Evolutionary conservation across 2,797 vertebrate species (phyloP).

Genomic region (Thamnophis elegans): DNA sequence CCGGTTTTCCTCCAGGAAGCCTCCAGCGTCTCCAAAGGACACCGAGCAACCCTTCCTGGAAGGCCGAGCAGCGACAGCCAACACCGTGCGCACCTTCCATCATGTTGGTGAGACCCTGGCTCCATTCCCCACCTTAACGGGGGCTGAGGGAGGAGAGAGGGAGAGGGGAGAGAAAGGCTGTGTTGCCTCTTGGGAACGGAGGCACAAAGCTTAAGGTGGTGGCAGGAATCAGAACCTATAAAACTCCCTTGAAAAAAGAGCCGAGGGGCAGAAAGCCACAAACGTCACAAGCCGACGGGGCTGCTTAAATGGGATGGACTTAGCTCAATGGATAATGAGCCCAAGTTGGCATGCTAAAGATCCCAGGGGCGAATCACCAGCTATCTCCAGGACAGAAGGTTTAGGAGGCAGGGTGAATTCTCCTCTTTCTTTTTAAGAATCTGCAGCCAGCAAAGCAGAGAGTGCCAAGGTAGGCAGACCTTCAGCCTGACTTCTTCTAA

Average conservation of each 20-base stretch:
- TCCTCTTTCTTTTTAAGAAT: not conserved
- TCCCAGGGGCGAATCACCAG: not conserved
- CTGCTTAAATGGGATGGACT: not conserved
- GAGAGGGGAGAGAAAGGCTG: not conserved
- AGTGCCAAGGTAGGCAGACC: not conserved
- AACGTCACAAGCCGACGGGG: not conserved
- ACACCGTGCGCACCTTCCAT: constrained; percentile 82
- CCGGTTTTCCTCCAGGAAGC: constrained; percentile 78
- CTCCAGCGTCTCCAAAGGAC: constrained; percentile 74
- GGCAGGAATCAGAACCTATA: not conserved
- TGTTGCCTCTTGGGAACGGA: no score
- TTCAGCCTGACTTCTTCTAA: not conserved
- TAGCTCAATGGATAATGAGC: no score
- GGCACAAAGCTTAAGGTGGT: not conserved
- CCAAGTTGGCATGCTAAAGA: not conserved
- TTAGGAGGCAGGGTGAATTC: not conserved
- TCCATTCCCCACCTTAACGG: not conserved
- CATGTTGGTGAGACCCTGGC: constrained; percentile 73
- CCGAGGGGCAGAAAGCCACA: no score
- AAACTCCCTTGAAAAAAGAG: not conserved
- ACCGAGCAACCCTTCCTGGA: constrained; percentile 74
- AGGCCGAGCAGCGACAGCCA: constrained; percentile 76
- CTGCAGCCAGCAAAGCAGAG: not conserved
- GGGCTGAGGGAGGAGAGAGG: no score
- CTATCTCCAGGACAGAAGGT: not conserved